These are phyloP conservation scores for Siphamia tubifer DNA, from an alignment of 2,113 vertebrate species.

Conservation along the genomic window DNA sequence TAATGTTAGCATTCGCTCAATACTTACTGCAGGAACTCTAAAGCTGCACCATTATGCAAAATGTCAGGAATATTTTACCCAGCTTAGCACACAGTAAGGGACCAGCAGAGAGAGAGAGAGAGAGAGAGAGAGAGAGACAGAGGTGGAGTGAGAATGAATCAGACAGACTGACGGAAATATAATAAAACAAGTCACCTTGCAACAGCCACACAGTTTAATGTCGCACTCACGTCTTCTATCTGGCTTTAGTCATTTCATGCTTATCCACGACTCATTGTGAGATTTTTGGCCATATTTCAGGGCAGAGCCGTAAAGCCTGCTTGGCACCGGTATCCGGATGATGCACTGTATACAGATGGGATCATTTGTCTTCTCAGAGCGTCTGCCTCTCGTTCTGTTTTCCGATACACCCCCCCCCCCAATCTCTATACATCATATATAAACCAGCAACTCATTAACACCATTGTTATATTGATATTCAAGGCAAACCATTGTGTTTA, in stretches of 20 bases:
- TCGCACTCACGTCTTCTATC: neutral
- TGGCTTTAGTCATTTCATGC: constrained; percentile 24
- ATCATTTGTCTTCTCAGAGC: constrained; percentile 60
- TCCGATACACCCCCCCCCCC: constrained; percentile 11
- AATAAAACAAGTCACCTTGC: constrained; percentile 43
- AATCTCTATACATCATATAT: constrained; percentile 53
- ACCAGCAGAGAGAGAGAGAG: neutral
- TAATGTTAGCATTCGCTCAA: constrained; percentile 26
- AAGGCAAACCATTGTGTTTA: constrained; percentile 29
- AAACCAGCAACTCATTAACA: constrained; percentile 60
- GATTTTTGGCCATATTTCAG: constrained; percentile 46
- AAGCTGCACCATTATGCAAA: constrained; percentile 40
- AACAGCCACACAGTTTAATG: neutral
- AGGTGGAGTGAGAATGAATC: neutral
- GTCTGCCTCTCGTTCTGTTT: constrained; percentile 34
- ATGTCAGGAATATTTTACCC: constrained; percentile 33
- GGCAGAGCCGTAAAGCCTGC: constrained; percentile 26
- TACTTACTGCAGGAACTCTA: constrained; percentile 29
- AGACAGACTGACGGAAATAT: constrained; percentile 25
- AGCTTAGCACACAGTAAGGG: neutral
- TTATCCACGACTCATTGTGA: constrained; percentile 42
- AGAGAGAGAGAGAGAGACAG: neutral
- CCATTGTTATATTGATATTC: constrained; percentile 32
- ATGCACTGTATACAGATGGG: constrained; percentile 64
- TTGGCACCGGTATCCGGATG: constrained; percentile 38